Evolutionary conservation across 2,888 invertebrate species (phyloP), one percentile per base, ranked within the genome.

Genomic region (Thecophora atra): DNA sequence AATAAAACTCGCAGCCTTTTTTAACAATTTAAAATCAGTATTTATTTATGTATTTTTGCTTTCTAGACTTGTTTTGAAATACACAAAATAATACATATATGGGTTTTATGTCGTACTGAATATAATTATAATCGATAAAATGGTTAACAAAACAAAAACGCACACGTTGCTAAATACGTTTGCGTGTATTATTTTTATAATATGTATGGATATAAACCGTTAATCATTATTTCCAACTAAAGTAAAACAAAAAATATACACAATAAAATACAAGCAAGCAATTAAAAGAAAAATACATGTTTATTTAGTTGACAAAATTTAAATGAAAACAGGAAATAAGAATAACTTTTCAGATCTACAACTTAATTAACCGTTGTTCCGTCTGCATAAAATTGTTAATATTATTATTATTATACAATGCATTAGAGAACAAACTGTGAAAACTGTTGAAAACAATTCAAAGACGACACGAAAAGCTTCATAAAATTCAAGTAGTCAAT

Each of bases 71-170:
- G 6, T 37, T 37, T 37, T 68, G 73, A 74, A 72, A 72, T 71
- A 58, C 62, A 72, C 74, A 74, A 51, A 56, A 52, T n/a, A n/a
- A n/a, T 68, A 68, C 17, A 42, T n/a, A n/a, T n/a, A 60, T 28
- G 60, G 17, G 56, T 58, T 51, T 37, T 28, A 67, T 37, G 42
- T 44, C 19, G 42, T 24, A 63, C 6, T 52, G 37, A 64, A 54
- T 64, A 42, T 15, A 64, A 54, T 63, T 64, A 74, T 72, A 73
- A 73, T 76, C 72, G 75, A 77, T 70, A 70, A 63, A 64, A 70
- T 74, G 75, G 73, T 75, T 77, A 77, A 77, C 76, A 77, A 75
- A 75, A 77, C 74, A 75, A 75, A 67, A 70, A 42, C 62, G 44
- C 47, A 54, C 68, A 24, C 54, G 51, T 63, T 11, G 54, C n/a